Conservation (phyloP, 2,888 invertebrate genomes). For the Vandiemenella viatica region DNA sequence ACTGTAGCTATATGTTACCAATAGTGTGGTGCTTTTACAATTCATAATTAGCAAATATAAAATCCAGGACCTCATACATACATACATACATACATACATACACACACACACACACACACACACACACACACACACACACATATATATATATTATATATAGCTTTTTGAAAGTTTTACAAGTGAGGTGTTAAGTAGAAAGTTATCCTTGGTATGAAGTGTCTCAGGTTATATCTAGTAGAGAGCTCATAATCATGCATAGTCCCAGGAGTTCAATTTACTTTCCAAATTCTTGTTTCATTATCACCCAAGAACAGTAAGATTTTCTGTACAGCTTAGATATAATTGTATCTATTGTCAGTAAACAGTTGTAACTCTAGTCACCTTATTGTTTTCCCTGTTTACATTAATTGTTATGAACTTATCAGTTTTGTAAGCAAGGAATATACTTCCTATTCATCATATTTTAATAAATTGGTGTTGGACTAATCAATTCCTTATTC, state of each 20-base stretch:
- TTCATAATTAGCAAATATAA: too few relatives aligned
- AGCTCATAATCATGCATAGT: conserved; percentile 13
- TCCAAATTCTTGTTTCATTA: conserved; percentile 15
- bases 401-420: conserved; percentile 17
- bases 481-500: conserved; percentile 10
- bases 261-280: conserved; percentile 13
- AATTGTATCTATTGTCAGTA: conserved; percentile 15
- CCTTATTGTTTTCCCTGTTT: conserved; percentile 18
- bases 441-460: conserved; percentile 17
- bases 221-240: conserved; percentile 8
- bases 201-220: conserved; percentile 17
- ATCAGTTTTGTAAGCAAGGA: conserved; percentile 17
- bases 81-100: too few relatives aligned
- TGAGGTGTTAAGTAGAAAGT: conserved; percentile 7
- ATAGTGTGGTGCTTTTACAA: too few relatives aligned
- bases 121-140: too few relatives aligned
- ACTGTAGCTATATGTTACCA: too few relatives aligned
- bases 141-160: too few relatives aligned
- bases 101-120: too few relatives aligned
- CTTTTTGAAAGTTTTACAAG: neutral
- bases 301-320: conserved; percentile 16
- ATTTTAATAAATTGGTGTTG: conserved; percentile 18
- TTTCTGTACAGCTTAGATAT: conserved; percentile 16
- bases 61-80: too few relatives aligned
- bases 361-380: conserved; percentile 16